Evolutionary conservation across 2,113 vertebrate genomes (phyloP), one percentile per base, ranked within the genome.

Genomic region (Chaenogobius annularis): DNA sequence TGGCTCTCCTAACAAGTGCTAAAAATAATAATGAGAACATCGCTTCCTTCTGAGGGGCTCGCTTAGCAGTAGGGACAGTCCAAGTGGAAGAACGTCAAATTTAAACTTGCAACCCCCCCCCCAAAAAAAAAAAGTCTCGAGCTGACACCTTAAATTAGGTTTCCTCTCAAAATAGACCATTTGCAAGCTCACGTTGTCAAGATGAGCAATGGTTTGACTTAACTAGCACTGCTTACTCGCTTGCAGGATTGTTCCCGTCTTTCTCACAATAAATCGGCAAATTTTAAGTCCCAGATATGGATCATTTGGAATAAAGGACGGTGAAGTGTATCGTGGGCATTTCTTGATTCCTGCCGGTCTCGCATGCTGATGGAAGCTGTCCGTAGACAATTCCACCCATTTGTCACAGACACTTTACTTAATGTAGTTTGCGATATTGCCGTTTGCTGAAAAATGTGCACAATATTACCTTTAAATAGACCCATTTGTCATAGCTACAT

Each of bases 11-110:
- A 84, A 75, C 85, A 87, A 75, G 66, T 83, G 17, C 75, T 92
- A 76, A 91, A n/a, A 92, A 89, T 89, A 91, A 88, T 91, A 83
- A 92, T 92, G 90, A 90, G 87, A 88, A 81, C 80, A 82, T 66
- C 14, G 66, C 77, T 83, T 69, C 68, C 64, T 78, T 85, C 70
- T 78, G 88, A 86, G 81, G 73, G 64, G 81, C 69, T 66, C 66
- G 26, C 35, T 3, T 69, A 66, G 69, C 70, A 46, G 22, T 26
- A 35, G 44, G 64, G 37, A 43, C 54, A 9, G 1, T 26, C 58
- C 72, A 64, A 72, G 17, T 7, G 65, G 65, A 14, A 37, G 47
- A 46, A 56, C 66, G 71, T 37, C 44, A 77, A 73, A 77, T 65
- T n/a, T 26, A 70, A 77, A 69, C 65, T 17, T 20, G 46, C 48